phyloP scores from a whole-genome alignment of 2,888 invertebrate genomes.

The Drosophila conformis region DNA sequence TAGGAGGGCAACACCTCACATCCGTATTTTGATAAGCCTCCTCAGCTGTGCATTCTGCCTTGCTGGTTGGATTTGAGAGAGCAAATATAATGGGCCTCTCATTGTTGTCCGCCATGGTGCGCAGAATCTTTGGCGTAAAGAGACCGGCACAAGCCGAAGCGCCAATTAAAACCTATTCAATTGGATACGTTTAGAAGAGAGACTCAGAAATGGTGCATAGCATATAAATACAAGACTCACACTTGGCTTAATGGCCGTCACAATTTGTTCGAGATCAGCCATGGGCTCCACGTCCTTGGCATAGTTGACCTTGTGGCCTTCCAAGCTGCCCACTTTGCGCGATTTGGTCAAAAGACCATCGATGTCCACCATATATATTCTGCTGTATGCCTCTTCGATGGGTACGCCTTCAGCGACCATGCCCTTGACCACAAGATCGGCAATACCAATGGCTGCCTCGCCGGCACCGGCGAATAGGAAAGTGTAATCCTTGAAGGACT shows the following conservation, averaged over 20 bases:
- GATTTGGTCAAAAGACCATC: conserved; percentile 93
- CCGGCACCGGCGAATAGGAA: conserved; percentile 96
- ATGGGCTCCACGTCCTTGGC: conserved; percentile 92
- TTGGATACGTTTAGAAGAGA: background rate
- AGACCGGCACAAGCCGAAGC: conserved; percentile 96
- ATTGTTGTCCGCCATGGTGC: conserved; percentile 94
- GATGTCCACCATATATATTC: conserved; percentile 98
- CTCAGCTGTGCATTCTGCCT: conserved; percentile 99
- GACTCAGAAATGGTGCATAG: background rate
- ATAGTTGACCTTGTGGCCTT: conserved; percentile 89
- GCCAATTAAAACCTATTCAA: conserved; percentile 87
- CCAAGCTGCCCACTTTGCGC: conserved; percentile 88
- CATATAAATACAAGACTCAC: conserved; percentile 85
- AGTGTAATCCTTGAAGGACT: conserved; percentile 93
- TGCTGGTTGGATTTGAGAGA: conserved; percentile 98
- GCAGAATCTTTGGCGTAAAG: conserved; percentile 94
- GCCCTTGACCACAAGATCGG: conserved; percentile 94
- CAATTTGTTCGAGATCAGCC: conserved; percentile 91
- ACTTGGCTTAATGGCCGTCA: conserved; percentile 95
- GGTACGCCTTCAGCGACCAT: conserved; percentile 90
- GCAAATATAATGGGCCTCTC: conserved; percentile 97
- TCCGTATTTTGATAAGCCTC: conserved; percentile 96
- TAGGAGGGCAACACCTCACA: conserved; percentile 86
- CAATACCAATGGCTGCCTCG: conserved; percentile 97
- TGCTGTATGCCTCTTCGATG: conserved; percentile 90